Percentiles rank a stretch among this genome's conserved stretches.
Conservation (phyloP, 2,888 invertebrate genomes). For the Lapara coniferarum region DNA sequence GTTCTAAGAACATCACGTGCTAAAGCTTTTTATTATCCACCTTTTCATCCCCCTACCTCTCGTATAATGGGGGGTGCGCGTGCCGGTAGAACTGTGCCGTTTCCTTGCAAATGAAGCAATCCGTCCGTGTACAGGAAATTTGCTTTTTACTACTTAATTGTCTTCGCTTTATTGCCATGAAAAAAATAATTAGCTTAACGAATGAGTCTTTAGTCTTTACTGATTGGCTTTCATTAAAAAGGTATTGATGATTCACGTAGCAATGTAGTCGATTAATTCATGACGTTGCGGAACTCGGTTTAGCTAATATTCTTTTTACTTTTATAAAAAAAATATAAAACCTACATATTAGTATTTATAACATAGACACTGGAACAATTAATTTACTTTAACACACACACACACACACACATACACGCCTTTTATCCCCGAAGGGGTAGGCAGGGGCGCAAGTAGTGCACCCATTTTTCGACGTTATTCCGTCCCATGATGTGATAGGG, state of each 20-base stretch:
- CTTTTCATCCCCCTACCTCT: constrained; percentile 39
- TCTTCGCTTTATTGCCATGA: not conserved
- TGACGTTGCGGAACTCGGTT: too few relatives aligned
- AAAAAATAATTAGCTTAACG: constrained; percentile 14
- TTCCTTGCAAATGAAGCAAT: constrained; percentile 66
- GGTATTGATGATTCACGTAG: not conserved
- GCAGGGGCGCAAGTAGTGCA: too few relatives aligned
- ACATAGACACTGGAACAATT: too few relatives aligned
- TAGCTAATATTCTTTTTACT: too few relatives aligned
- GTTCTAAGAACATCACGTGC: constrained; percentile 71
- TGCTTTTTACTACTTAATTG: constrained; percentile 27
- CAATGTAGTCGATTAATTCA: not conserved
- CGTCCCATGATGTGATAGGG: too few relatives aligned
- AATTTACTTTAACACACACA: too few relatives aligned
- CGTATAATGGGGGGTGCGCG: constrained; percentile 41
- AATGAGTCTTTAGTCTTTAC: not conserved
- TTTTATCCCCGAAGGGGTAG: too few relatives aligned
- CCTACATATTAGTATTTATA: too few relatives aligned
- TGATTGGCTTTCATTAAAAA: not conserved
- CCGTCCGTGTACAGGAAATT: constrained; percentile 46
- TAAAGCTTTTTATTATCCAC: constrained; percentile 71
- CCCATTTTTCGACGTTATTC: too few relatives aligned
- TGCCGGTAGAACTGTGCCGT: constrained; percentile 47
- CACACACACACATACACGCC: too few relatives aligned
- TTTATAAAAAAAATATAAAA: too few relatives aligned